Percentiles rank a stretch among this genome's conserved stretches.
Conservation (phyloP, 2,888 invertebrate genomes). For the Drosophila phalerata region DNA sequence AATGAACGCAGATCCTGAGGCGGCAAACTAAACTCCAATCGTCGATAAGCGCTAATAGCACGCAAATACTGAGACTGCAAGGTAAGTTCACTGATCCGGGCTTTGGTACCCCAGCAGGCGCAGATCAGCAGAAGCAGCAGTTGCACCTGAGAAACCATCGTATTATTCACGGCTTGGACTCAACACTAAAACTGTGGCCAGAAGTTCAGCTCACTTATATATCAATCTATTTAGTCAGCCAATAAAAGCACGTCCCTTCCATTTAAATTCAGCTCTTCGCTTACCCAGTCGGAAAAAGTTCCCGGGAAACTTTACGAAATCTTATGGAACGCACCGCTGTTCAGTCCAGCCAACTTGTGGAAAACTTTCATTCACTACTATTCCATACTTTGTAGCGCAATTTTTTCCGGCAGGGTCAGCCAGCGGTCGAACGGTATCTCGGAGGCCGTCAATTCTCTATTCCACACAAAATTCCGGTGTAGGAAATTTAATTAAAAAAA, state of each 20-base stretch:
- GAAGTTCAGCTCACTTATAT: conserved; percentile 47
- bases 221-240: conserved; percentile 16
- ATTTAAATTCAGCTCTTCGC: conserved; percentile 7
- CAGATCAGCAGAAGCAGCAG: conserved; percentile 42
- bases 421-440: too few relatives aligned
- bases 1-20: conserved; percentile 79
- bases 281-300: too few relatives aligned
- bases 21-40: conserved; percentile 76
- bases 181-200: conserved; percentile 49
- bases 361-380: too few relatives aligned
- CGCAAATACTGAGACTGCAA: conserved; percentile 79
- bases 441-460: too few relatives aligned
- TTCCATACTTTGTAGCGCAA: too few relatives aligned
- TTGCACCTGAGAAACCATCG: conserved; percentile 28
- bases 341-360: too few relatives aligned
- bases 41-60: conserved; percentile 79
- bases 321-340: too few relatives aligned
- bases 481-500: too few relatives aligned
- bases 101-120: conserved; percentile 25
- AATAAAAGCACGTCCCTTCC: conserved; percentile 4
- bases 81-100: conserved; percentile 40
- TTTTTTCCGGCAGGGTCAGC: too few relatives aligned
- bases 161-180: conserved; percentile 31
- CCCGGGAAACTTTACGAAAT: too few relatives aligned
- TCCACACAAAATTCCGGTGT: too few relatives aligned